Percentiles rank a stretch among this genome's conserved stretches.
Evolutionary conservation across 2,888 invertebrate genomes (phyloP).

Genomic region (Tortricodes alternella): DNA sequence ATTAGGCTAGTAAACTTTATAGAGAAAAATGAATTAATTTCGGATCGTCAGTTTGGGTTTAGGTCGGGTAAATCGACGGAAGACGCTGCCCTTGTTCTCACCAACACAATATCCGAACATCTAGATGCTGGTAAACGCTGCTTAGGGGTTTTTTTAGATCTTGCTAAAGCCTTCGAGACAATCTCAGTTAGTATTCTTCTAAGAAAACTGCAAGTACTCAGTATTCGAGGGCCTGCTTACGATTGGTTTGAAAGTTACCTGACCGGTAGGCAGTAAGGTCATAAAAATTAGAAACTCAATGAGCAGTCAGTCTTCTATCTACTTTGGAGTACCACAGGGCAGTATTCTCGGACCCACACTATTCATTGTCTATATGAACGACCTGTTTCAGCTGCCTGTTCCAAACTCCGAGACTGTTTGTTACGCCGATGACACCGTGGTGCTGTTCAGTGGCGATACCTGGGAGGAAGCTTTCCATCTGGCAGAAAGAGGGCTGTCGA

Average conservation of each 20-base stretch:
- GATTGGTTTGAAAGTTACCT: not conserved
- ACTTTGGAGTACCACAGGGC: not conserved
- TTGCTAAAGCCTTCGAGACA: not conserved
- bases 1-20: not conserved
- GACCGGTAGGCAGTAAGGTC: not conserved
- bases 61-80: not conserved
- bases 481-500: not conserved
- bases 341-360: not conserved
- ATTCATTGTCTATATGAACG: no score
- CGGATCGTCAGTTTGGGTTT: not conserved
- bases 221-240: not conserved
- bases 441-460: no score
- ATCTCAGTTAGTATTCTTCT: not conserved
- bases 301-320: not conserved
- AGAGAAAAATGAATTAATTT: not conserved
- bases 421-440: not conserved
- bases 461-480: not conserved
- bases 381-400: not conserved
- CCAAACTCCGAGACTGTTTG: not conserved
- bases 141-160: not conserved
- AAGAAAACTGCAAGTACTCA: not conserved
- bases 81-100: not conserved
- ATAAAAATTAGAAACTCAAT: not conserved
- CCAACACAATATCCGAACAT: not conserved
- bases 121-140: not conserved